A percentile compares a stretch with the other conserved stretches of the same genome.
phyloP scores from a whole-genome alignment of 2,797 vertebrate genomes.

The Pteronotus mesoamericanus region DNA sequence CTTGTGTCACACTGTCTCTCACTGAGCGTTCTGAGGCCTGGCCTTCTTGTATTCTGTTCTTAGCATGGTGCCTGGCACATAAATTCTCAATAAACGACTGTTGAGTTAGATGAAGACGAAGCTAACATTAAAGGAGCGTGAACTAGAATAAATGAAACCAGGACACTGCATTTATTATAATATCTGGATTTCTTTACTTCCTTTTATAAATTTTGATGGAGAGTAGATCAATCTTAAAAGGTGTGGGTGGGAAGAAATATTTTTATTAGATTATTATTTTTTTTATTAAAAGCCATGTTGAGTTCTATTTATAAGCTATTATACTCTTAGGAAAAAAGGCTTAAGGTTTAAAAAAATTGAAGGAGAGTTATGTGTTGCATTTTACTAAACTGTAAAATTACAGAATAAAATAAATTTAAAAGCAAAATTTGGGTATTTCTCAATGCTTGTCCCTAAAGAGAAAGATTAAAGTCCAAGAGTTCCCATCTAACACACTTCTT shows the following conservation, averaged over 20 bases:
- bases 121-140: neutral
- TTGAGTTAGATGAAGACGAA: neutral
- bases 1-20: neutral
- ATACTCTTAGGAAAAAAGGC: neutral
- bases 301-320: neutral
- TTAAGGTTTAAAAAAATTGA: neutral
- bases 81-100: neutral
- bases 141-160: neutral
- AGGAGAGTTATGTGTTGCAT: neutral
- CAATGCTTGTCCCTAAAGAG: neutral
- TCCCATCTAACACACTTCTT: neutral
- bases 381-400: neutral
- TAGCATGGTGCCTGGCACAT: neutral
- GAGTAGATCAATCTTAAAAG: conserved; percentile 10
- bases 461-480: neutral
- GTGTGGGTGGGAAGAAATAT: neutral
- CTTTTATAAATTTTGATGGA: neutral
- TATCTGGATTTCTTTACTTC: neutral
- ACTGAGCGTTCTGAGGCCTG: neutral
- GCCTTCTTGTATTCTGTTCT: neutral
- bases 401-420: neutral
- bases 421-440: neutral
- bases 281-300: neutral
- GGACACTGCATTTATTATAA: neutral
- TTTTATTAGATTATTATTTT: neutral